Base-by-base conservation (phyloP, 2,888 invertebrate genomes). In the Agrilus cyanescens region DNA sequence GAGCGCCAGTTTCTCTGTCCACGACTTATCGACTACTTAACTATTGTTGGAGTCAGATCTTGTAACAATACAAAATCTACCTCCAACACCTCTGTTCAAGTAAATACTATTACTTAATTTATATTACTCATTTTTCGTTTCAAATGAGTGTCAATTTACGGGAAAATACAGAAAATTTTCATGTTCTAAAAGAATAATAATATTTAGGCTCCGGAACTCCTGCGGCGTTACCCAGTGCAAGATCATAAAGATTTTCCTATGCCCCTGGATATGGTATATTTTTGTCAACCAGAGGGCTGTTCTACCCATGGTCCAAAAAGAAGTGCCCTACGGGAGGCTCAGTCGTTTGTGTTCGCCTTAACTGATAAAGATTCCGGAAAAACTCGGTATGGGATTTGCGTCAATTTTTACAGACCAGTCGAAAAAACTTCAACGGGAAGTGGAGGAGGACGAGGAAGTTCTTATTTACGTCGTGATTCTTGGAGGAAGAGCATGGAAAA, bases 261-360 rank as follows among this genome's bases (percentile, higher is more conserved):
- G 57, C 96, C 98, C 1, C 74, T 93, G 60, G 98, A 99, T 67
- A 96, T 98, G 80, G 95, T 97, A 18, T 97, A 94, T 69, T 98
- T 98, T 71, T 98, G 98, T 62, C 98, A 99, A 67, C 98, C 98
- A 2, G 98, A 99, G 69, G 98, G 98, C 42, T 98, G 97, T 66
- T 85, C 85, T 49, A 87, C 84, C 48, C 86, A 91, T 47, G 91
- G 93, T 12, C 91, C 91, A 6, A 80, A 89, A 55, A 78, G 87
- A 48, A 82, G 86, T 14, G 81, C 82, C 31, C 71, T 83, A 37
- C 74, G 94, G 46, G 96, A 98, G 66, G 87, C 93, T 40, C 87
- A 89, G 20, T 95, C 96, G 12, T 98, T 98, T 68, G 95, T 97
- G 12, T 98, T 97, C 66, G 93, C 93, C 7, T 76, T 98, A 52